Base-by-base conservation (phyloP, 1,140 invertebrate genomes). In the Drosophila baimaii region DNA sequence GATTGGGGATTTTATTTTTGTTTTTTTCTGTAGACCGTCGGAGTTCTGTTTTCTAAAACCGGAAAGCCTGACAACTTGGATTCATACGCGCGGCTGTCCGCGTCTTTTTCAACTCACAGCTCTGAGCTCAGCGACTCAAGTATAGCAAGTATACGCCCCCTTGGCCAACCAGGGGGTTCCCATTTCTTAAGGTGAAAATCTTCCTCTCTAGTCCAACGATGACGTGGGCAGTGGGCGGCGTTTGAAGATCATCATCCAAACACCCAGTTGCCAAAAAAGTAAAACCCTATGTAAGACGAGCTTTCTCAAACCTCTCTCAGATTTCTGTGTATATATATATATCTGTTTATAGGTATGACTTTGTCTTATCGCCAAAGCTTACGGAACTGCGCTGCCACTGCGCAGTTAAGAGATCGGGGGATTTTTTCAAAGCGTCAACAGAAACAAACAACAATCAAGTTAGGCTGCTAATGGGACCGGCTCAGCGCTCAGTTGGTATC, bases 401-500 rank as follows among this genome's bases (percentile, higher is more conserved):
- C 73, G 73, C 47, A 68, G 54, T 59, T 55, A 6, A 43, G 29
- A 31, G 29, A 5, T 27, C 19, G 25, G 73, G 73, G 73, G 54
- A 41, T 72, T 75, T 75, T 75, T 55, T 75, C 21, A 6, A 39
- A 21, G 29, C 63, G 43, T 44, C 61, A 75, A 74, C 52, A 43
- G 31, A 55, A 56, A 44, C 25, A 49, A 77, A 66, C 47, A 68
- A 44, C 25, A 64, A 52, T 21, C 46, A 57, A 74, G 43, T 49
- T 41, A 54, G 55, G 49, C 58, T 59, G 68, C 62, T 86, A 71
- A 64, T 64, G 44, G 57, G 73, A 61, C 37, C 52, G 19, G 33
- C 57, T 64, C 27, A 35, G 37, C 15, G 37, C 39, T 86, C 69
- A 85, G 75, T 88, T 69, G 37, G 46, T 44, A 64, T 64, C 70